A percentile compares a stretch with the other conserved stretches of the same genome.
phyloP scores from a whole-genome alignment of 2,113 vertebrate species.

The Proteles cristata region DNA sequence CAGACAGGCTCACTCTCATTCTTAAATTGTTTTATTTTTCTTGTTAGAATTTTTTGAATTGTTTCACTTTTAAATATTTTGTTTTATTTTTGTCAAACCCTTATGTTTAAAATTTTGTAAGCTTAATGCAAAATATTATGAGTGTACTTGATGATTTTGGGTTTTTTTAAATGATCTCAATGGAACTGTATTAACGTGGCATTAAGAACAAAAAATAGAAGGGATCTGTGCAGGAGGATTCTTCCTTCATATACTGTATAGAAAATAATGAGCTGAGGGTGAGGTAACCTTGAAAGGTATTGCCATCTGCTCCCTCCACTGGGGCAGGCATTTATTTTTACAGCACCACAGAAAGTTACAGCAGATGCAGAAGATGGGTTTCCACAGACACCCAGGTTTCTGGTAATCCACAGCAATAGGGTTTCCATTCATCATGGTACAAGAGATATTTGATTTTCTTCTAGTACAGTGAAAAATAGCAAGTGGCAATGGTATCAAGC shows the following conservation, averaged over 20 bases:
- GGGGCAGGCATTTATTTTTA: not conserved
- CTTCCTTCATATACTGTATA: not conserved
- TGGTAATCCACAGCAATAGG: not conserved
- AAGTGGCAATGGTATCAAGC: not conserved
- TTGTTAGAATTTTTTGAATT: not conserved
- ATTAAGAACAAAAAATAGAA: constrained; percentile 1
- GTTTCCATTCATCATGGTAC: not conserved
- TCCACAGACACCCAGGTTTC: not conserved
- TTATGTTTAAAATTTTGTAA: not conserved
- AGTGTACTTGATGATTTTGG: not conserved
- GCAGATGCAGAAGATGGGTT: not conserved
- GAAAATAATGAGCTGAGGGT: not conserved
- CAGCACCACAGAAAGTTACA: not conserved
- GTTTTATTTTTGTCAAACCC: not conserved
- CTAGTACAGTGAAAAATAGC: not conserved
- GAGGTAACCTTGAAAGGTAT: not conserved
- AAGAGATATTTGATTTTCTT: not conserved
- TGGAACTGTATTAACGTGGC: not conserved
- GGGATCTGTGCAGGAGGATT: not conserved
- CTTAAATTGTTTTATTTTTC: not conserved
- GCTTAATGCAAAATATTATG: not conserved
- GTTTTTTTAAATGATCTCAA: not conserved
- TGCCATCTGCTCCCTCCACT: not conserved
- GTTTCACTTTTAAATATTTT: not conserved
- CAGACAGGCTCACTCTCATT: not conserved